phyloP scores from a whole-genome alignment of 2,888 invertebrate species.

The Fragum fragum region DNA sequence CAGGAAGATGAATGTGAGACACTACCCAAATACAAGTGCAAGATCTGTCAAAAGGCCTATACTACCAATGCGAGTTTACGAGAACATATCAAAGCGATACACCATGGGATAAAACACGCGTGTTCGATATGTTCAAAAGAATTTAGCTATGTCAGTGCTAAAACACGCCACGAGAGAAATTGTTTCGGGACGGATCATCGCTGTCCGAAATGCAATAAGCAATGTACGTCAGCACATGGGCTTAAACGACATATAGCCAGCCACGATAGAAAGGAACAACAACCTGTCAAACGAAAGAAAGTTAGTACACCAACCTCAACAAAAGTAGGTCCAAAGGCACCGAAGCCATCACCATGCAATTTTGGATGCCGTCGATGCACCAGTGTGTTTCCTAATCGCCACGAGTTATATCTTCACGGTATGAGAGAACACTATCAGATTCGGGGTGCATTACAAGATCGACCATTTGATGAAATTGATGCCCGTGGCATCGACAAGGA shows the following conservation, averaged over 20 bases:
- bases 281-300: neutral
- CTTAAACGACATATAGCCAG: constrained; percentile 29
- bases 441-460: neutral
- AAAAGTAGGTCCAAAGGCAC: neutral
- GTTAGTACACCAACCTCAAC: neutral
- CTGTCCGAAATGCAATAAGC: constrained; percentile 20
- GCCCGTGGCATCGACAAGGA: constrained; percentile 40
- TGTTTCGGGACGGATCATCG: constrained; percentile 23
- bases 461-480: neutral
- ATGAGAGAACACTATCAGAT: constrained; percentile 36
- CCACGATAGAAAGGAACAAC: constrained; percentile 27
- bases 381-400: constrained; percentile 20
- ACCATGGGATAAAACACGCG: constrained; percentile 1
- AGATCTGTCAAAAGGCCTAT: too few relatives aligned
- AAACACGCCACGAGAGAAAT: constrained; percentile 16
- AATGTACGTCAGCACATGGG: constrained; percentile 25
- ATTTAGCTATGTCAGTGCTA: constrained; percentile 19
- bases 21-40: too few relatives aligned
- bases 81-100: constrained; percentile 2
- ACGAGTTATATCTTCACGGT: constrained; percentile 34
- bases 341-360: neutral
- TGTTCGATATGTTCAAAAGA: constrained; percentile 27
- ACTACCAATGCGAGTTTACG: neutral
- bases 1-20: too few relatives aligned
- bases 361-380: constrained; percentile 30